Evolutionary conservation across 2,113 vertebrate genomes (phyloP), one percentile per base, ranked within the genome.

Genomic region (Campylorhamphus procurvoides): DNA sequence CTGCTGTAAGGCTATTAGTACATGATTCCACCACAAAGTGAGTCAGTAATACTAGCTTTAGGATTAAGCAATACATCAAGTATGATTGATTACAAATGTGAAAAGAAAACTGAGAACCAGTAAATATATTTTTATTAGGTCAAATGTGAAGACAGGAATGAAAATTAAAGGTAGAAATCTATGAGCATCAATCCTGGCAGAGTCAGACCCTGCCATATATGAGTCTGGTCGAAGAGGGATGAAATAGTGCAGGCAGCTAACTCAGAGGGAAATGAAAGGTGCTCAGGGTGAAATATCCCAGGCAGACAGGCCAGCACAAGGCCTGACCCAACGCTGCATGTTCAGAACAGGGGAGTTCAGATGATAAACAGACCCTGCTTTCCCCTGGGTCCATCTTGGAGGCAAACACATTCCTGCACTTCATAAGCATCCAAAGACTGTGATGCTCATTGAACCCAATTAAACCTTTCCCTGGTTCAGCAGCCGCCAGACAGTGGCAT

Each of bases 121-220:
- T 82, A 84, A 93, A 97, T 96, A 90, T 78, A 50, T 91, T 96
- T 95, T 95, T 84, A 92, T 93, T 95, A 92, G 92, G 86, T 93
- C 80, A 94, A 92, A 92, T 73, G 58, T 6, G 3, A 93, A 96
- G 90, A 94, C 77, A 93, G 74, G 62, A 85, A 79, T 58, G 83
- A 78, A 88, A 95, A 95, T 95, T 82, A 96, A 92, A 96, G 92
- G 90, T 89, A 66, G 86, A 93, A 95, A 81, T 90, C 49, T 74
- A 73, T 79, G 84, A 87, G 29, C 74, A 97, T 96, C 37, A 84
- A 68, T 96, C 94, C 50, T 82, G 58, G 78, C 73, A 37, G 47
- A 89, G 90, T 96, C 93, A 87, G 42, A 15, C 42, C 60, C n/a
- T 68, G 60, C 56, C 53, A 13, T 67, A 27, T 74, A 67, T 33